Evolutionary conservation across 2,113 vertebrate genomes (phyloP).

Genomic region (Paralichthys olivaceus): DNA sequence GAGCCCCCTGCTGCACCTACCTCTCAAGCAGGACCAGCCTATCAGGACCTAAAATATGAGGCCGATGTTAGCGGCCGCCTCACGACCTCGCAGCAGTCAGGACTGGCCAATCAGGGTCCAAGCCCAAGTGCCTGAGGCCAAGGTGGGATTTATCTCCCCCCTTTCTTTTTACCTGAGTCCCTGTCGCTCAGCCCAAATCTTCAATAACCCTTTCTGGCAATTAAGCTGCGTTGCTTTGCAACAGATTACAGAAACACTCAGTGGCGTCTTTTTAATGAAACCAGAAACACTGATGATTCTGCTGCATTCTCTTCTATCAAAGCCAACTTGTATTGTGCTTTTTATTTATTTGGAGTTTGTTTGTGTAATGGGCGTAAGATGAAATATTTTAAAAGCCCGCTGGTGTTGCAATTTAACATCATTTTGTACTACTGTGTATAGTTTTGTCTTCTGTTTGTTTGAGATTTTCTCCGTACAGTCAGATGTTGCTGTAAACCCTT

Average conservation of each 20-base stretch:
- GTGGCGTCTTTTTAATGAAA: slow-evolving; percentile 48
- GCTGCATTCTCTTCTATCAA: slow-evolving; percentile 68
- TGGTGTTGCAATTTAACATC: slow-evolving; percentile 67
- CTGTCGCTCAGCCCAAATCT: slow-evolving; percentile 52
- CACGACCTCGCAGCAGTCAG: slow-evolving; percentile 53
- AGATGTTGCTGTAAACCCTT: slow-evolving; percentile 68
- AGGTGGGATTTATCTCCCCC: slow-evolving; percentile 20
- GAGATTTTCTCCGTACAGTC: slow-evolving; percentile 42
- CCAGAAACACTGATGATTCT: slow-evolving; percentile 62
- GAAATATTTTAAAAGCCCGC: slow-evolving; percentile 72
- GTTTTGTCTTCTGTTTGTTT: slow-evolving; percentile 52
- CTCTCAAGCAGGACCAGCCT: slow-evolving; percentile 76
- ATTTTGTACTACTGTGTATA: slow-evolving; percentile 80
- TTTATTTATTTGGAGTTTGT: slow-evolving; percentile 76
- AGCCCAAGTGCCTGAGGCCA: slow-evolving; percentile 81
- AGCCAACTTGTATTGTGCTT: slow-evolving; percentile 65
- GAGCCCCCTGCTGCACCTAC: slow-evolving; percentile 76
- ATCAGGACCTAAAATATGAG: slow-evolving; percentile 67
- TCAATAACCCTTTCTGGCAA: slow-evolving; percentile 54
- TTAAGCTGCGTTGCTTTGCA: slow-evolving; percentile 66
- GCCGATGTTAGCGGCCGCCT: slow-evolving; percentile 52
- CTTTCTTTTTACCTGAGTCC: slow-evolving; percentile 38
- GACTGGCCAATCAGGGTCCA: slow-evolving; percentile 74
- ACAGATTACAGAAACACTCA: slow-evolving; percentile 47
- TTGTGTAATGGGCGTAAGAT: slow-evolving; percentile 67